Evolutionary conservation across 2,113 vertebrate species (phyloP), one percentile per base, ranked within the genome.

Genomic region (Sphaerodactylus townsendi): DNA sequence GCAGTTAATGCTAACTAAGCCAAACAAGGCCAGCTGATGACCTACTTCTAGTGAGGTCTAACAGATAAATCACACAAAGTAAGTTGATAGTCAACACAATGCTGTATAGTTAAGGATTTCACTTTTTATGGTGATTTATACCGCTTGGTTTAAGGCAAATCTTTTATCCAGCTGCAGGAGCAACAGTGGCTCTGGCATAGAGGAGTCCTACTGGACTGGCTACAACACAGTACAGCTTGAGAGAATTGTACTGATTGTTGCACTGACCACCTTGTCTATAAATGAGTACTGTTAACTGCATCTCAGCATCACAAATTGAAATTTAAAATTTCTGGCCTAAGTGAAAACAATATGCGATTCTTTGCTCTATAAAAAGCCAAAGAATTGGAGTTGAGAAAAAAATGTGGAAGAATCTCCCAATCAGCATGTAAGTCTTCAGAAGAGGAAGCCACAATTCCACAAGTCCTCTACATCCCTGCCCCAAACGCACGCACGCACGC

Each of bases 131-230:
- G 72, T 33, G n/a, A 84, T 46, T 84, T 72, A 62, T 83, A 74
- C 17, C 59, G 56, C 28, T 33, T 19, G 41, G 30, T 21, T 71
- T 59, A 25, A 30, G 41, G n/a, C 17, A 30, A 39, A 80, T 19
- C 5, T 33, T 76, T 73, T 10, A 13, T 1, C 5, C 85, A 89
- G 10, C 5, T 48, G 11, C 70, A 44, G 33, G 81, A 14, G 79
- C 23, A 87, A 77, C 11, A 14, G 13, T 66, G 13, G 25, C 2
- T 79, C 5, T 72, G 77, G 19, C 39, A 41, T 33, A 74, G 19
- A 25, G 1, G 23, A 1, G 21, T 7, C 0, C 0, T 15, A 37
- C 65, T 8, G 35, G 48, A 70, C 56, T 72, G 69, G 2, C 1
- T 35, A 41, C 88, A 85, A 80, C 28, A 46, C 0, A 2, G 17